These are phyloP conservation scores for Microctenopoma lineatum DNA, from an alignment of 2,797 vertebrate genomes.

Conservation along the genomic window DNA sequence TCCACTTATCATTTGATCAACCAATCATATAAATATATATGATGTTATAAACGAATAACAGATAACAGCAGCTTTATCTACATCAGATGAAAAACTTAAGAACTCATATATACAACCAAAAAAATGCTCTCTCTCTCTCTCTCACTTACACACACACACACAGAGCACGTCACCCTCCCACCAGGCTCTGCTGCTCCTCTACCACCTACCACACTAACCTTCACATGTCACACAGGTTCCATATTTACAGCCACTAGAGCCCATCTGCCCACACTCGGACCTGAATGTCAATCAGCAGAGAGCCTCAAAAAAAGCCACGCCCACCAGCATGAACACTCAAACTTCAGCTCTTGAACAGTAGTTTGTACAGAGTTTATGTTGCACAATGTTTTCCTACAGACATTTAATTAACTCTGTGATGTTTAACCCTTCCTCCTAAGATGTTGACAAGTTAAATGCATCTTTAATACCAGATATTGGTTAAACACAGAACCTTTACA, in stretches of 20 bases:
- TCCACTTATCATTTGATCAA: no score
- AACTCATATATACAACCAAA: background rate
- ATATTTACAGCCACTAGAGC: constrained; percentile 79
- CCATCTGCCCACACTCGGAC: constrained; percentile 70
- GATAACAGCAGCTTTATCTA: constrained; percentile 21
- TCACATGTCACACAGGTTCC: constrained; percentile 77
- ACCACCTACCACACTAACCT: constrained; percentile 74
- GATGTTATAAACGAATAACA: background rate
- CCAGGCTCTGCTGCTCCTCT: constrained; percentile 48
- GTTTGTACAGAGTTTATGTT: constrained; percentile 1
- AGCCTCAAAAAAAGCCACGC: constrained; percentile 30
- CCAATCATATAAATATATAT: no score
- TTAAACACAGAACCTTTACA: constrained; percentile 1
- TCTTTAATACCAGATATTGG: background rate
- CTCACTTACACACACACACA: constrained; percentile 12
- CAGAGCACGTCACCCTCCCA: constrained; percentile 21
- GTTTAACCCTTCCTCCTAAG: background rate
- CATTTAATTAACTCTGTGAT: background rate
- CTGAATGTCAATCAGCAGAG: constrained; percentile 73
- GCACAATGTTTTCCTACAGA: background rate
- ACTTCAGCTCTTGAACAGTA: constrained; percentile 16
- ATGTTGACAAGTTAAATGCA: background rate
- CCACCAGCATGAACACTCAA: constrained; percentile 17
- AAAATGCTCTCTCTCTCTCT: background rate
- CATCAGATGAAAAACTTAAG: constrained; percentile 6